Conservation (phyloP, 1,140 invertebrate genomes). For the Caenorhabditis latens region DNA sequence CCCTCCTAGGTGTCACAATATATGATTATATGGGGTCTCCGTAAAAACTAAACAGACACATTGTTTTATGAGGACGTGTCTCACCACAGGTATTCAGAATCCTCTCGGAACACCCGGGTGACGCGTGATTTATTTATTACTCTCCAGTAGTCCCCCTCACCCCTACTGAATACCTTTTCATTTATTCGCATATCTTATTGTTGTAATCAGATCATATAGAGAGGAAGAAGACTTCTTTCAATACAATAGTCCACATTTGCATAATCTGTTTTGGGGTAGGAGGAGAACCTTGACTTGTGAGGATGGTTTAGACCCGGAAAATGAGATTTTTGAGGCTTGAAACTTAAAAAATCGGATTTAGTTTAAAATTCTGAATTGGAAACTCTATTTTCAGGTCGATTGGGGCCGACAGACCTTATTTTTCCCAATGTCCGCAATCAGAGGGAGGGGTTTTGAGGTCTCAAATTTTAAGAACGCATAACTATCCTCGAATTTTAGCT, state of each 20-base stretch:
- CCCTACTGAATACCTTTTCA: neutral
- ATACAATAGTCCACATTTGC: slow-evolving; percentile 1
- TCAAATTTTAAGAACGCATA: too few relatives aligned
- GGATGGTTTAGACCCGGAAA: neutral
- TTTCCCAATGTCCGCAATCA: too few relatives aligned
- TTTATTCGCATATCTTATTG: neutral
- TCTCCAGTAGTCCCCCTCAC: neutral
- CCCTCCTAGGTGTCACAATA: neutral
- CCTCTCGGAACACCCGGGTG: neutral
- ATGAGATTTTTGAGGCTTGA: too few relatives aligned
- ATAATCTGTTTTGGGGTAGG: neutral
- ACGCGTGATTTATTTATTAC: slow-evolving; percentile 15
- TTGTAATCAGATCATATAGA: neutral
- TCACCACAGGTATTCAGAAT: neutral
- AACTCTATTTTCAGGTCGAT: too few relatives aligned
- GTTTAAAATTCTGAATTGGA: too few relatives aligned
- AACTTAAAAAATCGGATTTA: too few relatives aligned
- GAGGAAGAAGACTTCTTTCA: neutral
- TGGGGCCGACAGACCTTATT: too few relatives aligned
- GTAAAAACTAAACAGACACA: neutral
- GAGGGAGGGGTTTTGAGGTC: too few relatives aligned
- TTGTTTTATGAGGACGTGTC: neutral
- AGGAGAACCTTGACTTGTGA: neutral
- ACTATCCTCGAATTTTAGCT: too few relatives aligned
- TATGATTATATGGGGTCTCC: neutral